A percentile compares a stretch with the other conserved stretches of the same genome.
phyloP scores from a whole-genome alignment of 1,140 invertebrate genomes.

The Meloidogyne exigua region DNA sequence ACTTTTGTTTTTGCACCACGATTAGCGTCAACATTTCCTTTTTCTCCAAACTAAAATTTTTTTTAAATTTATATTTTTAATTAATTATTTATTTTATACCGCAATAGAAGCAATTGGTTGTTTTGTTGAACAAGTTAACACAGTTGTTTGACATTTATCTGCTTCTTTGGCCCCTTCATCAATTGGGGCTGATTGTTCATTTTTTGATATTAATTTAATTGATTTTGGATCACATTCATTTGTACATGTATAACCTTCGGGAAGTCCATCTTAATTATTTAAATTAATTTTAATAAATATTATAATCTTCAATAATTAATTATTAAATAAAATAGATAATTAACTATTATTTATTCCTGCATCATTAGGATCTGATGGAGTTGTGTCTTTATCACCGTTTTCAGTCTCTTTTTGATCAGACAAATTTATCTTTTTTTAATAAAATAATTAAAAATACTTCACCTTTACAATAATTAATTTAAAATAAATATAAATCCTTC shows the following conservation, averaged over 20 bases:
- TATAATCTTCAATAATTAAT: background rate
- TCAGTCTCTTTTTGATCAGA: background rate
- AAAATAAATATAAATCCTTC: too few species aligned
- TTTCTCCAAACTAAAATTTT: background rate
- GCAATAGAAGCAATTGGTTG: background rate
- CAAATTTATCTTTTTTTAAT: background rate
- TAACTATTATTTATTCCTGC: background rate
- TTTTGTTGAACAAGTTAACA: background rate
- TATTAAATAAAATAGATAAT: background rate
- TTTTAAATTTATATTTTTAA: background rate
- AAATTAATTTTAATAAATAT: background rate
- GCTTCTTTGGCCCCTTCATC: background rate
- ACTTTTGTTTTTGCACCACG: background rate
- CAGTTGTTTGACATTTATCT: background rate
- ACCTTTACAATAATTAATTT: too few species aligned
- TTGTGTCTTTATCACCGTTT: background rate
- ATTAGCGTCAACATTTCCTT: background rate
- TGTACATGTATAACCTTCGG: background rate
- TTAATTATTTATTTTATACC: background rate
- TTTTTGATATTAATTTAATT: background rate
- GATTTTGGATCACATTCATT: background rate
- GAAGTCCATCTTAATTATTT: background rate
- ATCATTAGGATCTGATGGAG: background rate
- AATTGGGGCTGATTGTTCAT: background rate
- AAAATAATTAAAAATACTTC: too few species aligned